Evolutionary conservation across 2,113 vertebrate genomes (phyloP).

Genomic region (Barbus barbus): DNA sequence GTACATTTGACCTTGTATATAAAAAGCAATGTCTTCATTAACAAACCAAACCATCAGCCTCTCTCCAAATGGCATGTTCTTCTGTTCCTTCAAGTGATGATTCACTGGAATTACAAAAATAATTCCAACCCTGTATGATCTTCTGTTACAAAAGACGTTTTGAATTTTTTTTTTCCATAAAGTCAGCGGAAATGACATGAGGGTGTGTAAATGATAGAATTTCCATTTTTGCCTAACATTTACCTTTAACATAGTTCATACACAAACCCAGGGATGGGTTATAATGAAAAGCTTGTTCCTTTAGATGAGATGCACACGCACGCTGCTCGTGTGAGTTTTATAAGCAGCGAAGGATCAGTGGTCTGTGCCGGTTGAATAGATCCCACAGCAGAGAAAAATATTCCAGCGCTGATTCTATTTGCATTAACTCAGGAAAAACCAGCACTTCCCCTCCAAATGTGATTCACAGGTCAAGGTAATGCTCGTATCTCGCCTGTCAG

Average conservation of each 20-base stretch:
- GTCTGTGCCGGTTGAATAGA: conserved; percentile 36
- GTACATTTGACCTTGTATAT: conserved; percentile 9
- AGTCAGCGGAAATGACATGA: background rate
- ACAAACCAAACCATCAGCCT: background rate
- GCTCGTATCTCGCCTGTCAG: background rate
- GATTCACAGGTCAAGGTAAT: conserved; percentile 46
- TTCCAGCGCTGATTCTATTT: conserved; percentile 30
- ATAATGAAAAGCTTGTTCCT: background rate
- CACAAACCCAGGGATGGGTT: background rate
- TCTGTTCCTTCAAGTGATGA: background rate
- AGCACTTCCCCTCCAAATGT: background rate
- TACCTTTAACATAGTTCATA: background rate
- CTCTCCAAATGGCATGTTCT: background rate
- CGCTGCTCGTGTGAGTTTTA: conserved; percentile 20
- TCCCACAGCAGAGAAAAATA: conserved; percentile 29
- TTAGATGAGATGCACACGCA: background rate
- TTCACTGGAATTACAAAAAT: background rate
- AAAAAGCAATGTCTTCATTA: background rate
- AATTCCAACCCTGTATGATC: background rate
- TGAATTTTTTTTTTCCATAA: background rate
- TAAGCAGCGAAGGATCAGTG: conserved; percentile 41
- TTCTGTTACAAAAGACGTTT: background rate
- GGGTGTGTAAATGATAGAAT: background rate
- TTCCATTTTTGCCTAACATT: background rate
- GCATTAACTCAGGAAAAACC: conserved; percentile 31